Conservation (phyloP, 2,888 invertebrate species). For the Orthosia incerta region DNA sequence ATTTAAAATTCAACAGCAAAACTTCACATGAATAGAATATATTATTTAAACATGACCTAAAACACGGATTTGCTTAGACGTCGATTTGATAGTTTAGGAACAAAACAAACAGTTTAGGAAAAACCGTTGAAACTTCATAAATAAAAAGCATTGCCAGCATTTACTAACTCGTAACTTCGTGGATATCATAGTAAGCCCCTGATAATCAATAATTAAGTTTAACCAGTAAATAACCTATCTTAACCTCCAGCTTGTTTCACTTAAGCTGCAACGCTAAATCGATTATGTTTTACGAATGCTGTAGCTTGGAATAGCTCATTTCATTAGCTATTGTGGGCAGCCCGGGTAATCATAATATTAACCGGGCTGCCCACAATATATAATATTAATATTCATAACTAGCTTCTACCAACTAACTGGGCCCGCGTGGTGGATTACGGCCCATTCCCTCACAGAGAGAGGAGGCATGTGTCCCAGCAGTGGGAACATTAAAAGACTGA, state of each 20-base stretch:
- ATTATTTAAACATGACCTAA: slow-evolving; percentile 9
- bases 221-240: slow-evolving; percentile 76
- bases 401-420: no score
- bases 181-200: slow-evolving; percentile 29
- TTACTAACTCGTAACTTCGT: not conserved
- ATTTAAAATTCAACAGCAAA: slow-evolving; percentile 7
- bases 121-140: slow-evolving; percentile 8
- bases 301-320: slow-evolving; percentile 43
- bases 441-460: no score
- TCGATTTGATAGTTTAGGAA: not conserved
- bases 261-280: slow-evolving; percentile 70
- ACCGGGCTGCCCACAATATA: no score
- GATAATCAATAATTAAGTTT: slow-evolving; percentile 74
- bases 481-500: no score
- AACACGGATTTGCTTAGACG: not conserved
- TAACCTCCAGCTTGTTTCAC: slow-evolving; percentile 77
- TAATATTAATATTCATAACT: no score
- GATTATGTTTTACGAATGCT: slow-evolving; percentile 60
- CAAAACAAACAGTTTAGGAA: no score
- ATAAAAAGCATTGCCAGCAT: slow-evolving; percentile 18
- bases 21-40: not conserved
- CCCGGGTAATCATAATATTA: no score
- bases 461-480: no score
- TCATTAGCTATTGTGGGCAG: slow-evolving; percentile 27
- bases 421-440: no score